Evolutionary conservation across 2,888 invertebrate genomes (phyloP).

Genomic region (Agrypnus murinus): DNA sequence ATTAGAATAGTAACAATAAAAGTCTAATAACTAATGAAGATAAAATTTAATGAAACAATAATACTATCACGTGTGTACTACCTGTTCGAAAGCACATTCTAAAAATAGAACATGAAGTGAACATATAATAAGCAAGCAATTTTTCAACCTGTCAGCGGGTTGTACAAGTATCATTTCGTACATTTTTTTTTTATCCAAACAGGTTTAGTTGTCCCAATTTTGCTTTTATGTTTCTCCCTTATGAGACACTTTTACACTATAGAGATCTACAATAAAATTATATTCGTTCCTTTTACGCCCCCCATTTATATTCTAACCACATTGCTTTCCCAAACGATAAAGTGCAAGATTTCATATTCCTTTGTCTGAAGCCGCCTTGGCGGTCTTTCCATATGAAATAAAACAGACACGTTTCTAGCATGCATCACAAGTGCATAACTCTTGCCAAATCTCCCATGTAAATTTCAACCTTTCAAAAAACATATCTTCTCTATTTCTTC

Average conservation of each 20-base stretch:
- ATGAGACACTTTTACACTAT: not conserved
- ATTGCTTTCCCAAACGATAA: slow-evolving; percentile 31
- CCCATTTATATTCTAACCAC: slow-evolving; percentile 39
- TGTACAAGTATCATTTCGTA: slow-evolving; percentile 30
- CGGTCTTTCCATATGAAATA: slow-evolving; percentile 34
- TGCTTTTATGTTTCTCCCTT: slow-evolving; percentile 1
- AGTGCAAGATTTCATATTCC: slow-evolving; percentile 40
- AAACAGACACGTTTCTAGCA: slow-evolving; percentile 37
- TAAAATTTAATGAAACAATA: too few relatives aligned
- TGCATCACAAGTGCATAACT: slow-evolving; percentile 27
- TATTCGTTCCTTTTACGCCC: slow-evolving; percentile 7
- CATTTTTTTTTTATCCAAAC: slow-evolving; percentile 11
- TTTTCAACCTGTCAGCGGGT: slow-evolving; percentile 36
- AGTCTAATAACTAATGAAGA: not conserved
- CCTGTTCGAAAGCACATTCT: slow-evolving; percentile 35
- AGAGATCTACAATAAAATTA: not conserved
- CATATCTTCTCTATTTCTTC: too few relatives aligned
- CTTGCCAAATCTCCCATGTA: slow-evolving; percentile 38
- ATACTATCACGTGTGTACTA: slow-evolving; percentile 15
- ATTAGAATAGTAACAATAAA: too few relatives aligned
- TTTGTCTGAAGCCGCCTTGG: slow-evolving; percentile 35
- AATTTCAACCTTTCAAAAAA: slow-evolving; percentile 10
- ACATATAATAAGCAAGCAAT: slow-evolving; percentile 3
- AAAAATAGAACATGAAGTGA: slow-evolving; percentile 35
- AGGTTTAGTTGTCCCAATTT: slow-evolving; percentile 22